phyloP scores from a whole-genome alignment of 2,113 vertebrate genomes.

The Puffinus mauretanicus region DNA sequence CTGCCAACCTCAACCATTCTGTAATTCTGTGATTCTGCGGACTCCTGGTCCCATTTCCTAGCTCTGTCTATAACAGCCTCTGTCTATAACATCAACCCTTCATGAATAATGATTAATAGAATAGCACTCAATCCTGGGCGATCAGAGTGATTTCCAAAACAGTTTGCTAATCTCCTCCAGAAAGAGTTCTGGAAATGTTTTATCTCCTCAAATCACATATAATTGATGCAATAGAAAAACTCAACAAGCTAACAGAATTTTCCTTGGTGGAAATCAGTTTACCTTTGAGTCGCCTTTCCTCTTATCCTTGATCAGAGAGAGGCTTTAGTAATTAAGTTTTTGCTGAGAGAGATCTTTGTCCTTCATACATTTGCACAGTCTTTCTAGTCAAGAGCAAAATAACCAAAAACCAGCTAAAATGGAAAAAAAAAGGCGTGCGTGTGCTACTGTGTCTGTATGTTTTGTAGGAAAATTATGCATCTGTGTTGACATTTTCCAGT shows the following conservation, averaged over 20 bases:
- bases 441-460: not conserved
- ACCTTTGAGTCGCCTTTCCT: not conserved
- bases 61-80: not conserved
- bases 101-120: not conserved
- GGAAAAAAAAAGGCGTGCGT: accelerated
- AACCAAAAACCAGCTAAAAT: not conserved
- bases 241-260: not conserved
- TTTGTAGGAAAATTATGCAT: not conserved
- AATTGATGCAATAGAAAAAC: not conserved
- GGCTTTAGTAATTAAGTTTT: not conserved
- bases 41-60: not conserved
- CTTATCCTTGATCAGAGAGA: not conserved
- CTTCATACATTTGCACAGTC: not conserved
- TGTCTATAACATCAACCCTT: not conserved
- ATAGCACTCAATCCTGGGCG: not conserved
- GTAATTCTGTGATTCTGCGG: not conserved
- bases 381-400: not conserved
- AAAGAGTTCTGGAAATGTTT: not conserved
- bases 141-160: not conserved
- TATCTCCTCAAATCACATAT: not conserved
- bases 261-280: not conserved
- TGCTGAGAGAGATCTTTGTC: not conserved
- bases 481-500: not conserved
- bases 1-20: not conserved
- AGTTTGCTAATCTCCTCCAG: not conserved